phyloP scores from a whole-genome alignment of 2,113 vertebrate species.

The Monarcha castaneiventris region DNA sequence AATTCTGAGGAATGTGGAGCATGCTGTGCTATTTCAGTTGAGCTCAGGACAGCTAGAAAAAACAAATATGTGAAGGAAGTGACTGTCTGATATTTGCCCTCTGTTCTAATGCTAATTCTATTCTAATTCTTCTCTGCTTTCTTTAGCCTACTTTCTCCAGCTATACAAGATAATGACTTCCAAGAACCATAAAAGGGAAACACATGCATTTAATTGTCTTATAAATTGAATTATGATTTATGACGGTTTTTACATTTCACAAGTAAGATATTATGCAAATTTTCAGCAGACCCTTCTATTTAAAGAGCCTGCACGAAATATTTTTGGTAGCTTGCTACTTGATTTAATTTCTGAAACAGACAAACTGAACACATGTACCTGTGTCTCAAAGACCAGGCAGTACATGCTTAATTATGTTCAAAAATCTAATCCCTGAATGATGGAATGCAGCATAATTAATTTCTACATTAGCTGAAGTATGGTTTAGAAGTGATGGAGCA shows the following conservation, averaged over 20 bases:
- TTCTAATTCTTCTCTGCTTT: neutral
- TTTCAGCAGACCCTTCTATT: neutral
- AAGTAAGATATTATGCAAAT: conserved; percentile 31
- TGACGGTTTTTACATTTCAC: neutral
- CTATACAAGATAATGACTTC: neutral
- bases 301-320: neutral
- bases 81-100: conserved; percentile 11
- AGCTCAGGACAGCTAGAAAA: conserved; percentile 14
- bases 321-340: neutral
- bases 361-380: neutral
- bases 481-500: conserved; percentile 6
- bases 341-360: conserved; percentile 28
- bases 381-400: neutral
- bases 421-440: neutral
- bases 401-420: neutral
- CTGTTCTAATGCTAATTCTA: neutral
- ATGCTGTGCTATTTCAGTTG: conserved; percentile 8
- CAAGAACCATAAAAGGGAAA: conserved; percentile 23
- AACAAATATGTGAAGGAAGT: neutral
- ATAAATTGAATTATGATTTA: conserved; percentile 49
- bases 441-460: conserved; percentile 13
- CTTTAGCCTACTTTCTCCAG: neutral
- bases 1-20: neutral
- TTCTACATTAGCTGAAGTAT: neutral
- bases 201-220: conserved; percentile 32